Conservation (phyloP, 2,113 vertebrate genomes). For the Coptodon rendalli region DNA sequence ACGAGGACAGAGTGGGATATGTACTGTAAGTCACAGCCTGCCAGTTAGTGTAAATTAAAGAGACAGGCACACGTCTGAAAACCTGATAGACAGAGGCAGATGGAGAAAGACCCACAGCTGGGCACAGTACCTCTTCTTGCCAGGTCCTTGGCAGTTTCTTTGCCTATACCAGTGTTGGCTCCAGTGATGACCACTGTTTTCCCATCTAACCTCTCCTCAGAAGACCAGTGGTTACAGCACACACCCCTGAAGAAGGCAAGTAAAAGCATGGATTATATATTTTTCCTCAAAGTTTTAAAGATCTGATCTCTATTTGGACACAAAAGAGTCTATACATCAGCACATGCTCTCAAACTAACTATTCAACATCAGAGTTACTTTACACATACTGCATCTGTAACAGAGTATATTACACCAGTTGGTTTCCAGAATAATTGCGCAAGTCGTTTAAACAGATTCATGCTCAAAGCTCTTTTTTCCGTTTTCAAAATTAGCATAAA, state of each 20-base stretch:
- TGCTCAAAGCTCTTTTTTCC: neutral
- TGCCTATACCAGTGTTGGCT: constrained; percentile 77
- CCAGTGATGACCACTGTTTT: constrained; percentile 75
- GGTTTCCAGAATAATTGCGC: neutral
- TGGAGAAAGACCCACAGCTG: neutral
- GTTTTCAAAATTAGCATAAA: neutral
- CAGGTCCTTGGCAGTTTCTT: constrained; percentile 72
- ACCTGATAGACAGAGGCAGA: neutral
- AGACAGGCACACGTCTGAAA: neutral
- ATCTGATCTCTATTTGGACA: neutral
- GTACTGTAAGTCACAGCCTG: neutral
- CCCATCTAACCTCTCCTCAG: constrained; percentile 65
- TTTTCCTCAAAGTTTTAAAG: neutral
- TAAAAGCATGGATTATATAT: neutral
- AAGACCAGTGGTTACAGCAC: constrained; percentile 65
- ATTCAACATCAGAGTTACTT: neutral
- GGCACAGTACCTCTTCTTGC: constrained; percentile 67
- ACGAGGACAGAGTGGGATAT: neutral
- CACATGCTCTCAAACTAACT: neutral
- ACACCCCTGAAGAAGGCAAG: constrained; percentile 10
- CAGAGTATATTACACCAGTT: neutral
- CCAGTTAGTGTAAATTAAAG: neutral
- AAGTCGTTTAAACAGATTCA: neutral
- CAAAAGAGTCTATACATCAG: neutral
- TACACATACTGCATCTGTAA: neutral